Conservation (phyloP, 2,113 vertebrate species). For the Ondatra zibethicus region DNA sequence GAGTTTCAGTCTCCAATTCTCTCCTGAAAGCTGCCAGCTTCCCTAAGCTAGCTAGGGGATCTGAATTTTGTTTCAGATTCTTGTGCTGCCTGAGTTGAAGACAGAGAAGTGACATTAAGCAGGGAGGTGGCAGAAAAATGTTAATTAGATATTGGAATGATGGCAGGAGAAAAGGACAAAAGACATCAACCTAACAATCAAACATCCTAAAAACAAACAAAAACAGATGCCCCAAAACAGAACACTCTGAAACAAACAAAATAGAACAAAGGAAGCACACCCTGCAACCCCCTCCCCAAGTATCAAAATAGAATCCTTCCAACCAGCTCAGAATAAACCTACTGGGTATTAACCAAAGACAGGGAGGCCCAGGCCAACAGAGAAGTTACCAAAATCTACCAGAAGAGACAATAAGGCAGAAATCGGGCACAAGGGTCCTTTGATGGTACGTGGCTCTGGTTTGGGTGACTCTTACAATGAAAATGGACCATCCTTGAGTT, state of each 20-base stretch:
- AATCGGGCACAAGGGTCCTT: background rate
- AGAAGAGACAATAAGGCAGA: background rate
- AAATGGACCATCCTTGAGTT: background rate
- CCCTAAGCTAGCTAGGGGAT: background rate
- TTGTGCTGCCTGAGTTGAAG: background rate
- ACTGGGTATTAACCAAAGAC: background rate
- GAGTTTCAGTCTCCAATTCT: background rate
- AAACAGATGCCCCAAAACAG: background rate
- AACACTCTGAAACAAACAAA: background rate
- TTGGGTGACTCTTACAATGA: background rate
- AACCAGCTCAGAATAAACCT: background rate
- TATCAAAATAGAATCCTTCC: background rate
- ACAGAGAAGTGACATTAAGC: background rate
- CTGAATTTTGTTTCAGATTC: background rate
- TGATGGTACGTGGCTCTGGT: background rate
- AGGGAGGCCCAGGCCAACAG: background rate
- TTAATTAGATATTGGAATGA: background rate
- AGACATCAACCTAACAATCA: background rate
- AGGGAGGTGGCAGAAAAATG: background rate
- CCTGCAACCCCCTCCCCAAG: background rate
- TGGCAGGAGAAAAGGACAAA: background rate
- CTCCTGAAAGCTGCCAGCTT: background rate
- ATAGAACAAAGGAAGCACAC: background rate
- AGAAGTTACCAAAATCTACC: background rate
- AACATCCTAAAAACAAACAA: background rate